A percentile compares a stretch with the other conserved stretches of the same genome.
These are phyloP conservation scores for Pristionchus exspectatus DNA, from an alignment of 2,888 invertebrate genomes.

Conservation along the genomic window DNA sequence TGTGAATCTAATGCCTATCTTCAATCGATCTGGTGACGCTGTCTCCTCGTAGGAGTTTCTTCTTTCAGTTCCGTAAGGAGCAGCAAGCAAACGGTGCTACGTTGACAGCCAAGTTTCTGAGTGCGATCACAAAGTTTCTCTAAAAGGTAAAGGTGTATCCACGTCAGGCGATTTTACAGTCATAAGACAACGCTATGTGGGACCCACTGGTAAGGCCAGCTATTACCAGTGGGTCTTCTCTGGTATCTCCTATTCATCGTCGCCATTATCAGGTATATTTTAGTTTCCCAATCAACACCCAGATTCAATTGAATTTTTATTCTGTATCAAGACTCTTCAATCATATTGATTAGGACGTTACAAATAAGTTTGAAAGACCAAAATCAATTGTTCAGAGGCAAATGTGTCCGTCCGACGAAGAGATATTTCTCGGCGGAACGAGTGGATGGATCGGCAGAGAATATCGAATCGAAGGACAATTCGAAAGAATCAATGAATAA, in stretches of 20 bases:
- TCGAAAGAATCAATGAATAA: constrained; percentile 21
- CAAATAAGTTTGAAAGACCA: neutral
- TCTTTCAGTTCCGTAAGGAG: constrained; percentile 27
- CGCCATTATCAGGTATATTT: constrained; percentile 27
- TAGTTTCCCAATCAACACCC: no score
- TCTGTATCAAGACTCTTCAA: no score
- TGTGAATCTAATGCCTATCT: neutral
- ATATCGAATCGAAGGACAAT: neutral
- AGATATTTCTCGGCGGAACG: constrained; percentile 16
- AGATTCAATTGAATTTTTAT: no score
- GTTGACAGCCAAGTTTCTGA: neutral
- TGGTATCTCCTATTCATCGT: constrained; percentile 22
- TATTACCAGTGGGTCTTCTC: no score
- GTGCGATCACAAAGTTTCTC: constrained; percentile 22
- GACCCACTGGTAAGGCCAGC: no score
- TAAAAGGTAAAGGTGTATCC: no score
- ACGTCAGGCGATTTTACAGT: no score
- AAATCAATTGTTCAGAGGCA: neutral
- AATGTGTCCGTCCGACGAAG: constrained; percentile 26
- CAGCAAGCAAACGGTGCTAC: neutral
- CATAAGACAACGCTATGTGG: no score
- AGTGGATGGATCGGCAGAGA: neutral
- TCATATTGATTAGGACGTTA: no score
- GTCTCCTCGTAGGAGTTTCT: neutral
- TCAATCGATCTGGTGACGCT: neutral